Evolutionary conservation across 2,113 vertebrate species (phyloP), one percentile per base, ranked within the genome.

Genomic region (Epinephelus fuscoguttatus): DNA sequence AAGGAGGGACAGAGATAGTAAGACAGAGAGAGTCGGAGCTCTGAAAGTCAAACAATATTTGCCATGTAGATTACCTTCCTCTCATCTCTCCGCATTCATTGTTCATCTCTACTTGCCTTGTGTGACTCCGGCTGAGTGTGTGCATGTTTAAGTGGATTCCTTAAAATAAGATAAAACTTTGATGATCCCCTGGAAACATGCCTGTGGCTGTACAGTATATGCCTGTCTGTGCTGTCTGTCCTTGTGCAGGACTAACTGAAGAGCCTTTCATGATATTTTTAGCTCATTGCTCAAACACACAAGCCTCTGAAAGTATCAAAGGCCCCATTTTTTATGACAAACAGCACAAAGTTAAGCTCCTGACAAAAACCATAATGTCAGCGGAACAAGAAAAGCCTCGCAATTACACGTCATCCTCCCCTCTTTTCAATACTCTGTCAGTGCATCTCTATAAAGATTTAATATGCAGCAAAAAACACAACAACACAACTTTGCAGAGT

Each of bases 1-100:
- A 74, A 50, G 79, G n/a, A 62, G 11, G 40, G 53, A 50, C 21
- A 40, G 33, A 61, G 63, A 71, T 30, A 67, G 27, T 47, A 17
- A 77, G 25, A 66, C 45, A 49, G 11, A 64, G 50, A 17, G 30
- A 47, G 14, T 19, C 37, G 19, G 50, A 64, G 61, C 70, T 89
- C 42, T 81, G 63, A 89, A 86, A 89, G 79, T 88, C 86, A 88
- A 85, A 90, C 77, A 85, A 40, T 78, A 85, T 86, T 84, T 82
- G 30, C 71, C 59, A 61, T 82, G 68, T 78, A 78, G 79, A 85
- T 85, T 81, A 70, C n/a, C 70, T 37, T 73, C 69, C 49, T 78
- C 77, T 82, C 77, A 81, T 81, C 55, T 47, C 49, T 13, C 27
- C 14, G 72, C 49, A 30, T 84, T 88, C 47, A 84, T 85, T 73